These are phyloP conservation scores for Scaptomyza parva DNA, from an alignment of 2,888 invertebrate species.

Conservation along the genomic window DNA sequence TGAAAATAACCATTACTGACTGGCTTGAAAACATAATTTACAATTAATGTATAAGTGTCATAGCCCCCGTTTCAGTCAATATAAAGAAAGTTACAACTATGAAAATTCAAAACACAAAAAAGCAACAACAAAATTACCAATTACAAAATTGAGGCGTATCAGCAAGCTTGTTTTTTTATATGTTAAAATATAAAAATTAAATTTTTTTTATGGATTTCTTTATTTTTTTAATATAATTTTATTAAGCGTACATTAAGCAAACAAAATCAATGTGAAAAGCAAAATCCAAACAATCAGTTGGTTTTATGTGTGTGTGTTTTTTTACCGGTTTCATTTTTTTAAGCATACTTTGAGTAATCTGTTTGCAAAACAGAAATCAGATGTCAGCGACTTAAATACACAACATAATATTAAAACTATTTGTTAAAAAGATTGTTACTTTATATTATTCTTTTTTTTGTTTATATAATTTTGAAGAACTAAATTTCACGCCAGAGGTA, in stretches of 20 bases:
- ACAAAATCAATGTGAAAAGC: constrained; percentile 23
- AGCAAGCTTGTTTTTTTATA: constrained; percentile 67
- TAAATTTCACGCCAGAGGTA: constrained; percentile 21
- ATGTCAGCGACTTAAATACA: constrained; percentile 11
- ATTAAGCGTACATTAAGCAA: constrained; percentile 69
- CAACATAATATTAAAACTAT: constrained; percentile 15
- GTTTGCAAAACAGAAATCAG: constrained; percentile 28
- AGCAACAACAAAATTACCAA: constrained; percentile 23
- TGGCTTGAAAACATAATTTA: constrained; percentile 4
- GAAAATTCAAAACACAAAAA: constrained; percentile 20
- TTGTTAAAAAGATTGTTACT: constrained; percentile 20
- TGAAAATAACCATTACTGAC: constrained; percentile 6
- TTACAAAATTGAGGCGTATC: constrained; percentile 40
- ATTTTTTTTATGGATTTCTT: constrained; percentile 61
- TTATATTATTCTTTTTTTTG: constrained; percentile 32
- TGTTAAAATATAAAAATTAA: constrained; percentile 63
- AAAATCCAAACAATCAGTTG: constrained; percentile 23
- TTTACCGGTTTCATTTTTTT: constrained; percentile 15
- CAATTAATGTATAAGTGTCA: constrained; percentile 7
- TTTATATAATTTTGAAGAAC: constrained; percentile 6
- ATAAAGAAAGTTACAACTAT: constrained; percentile 26
- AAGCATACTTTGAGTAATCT: constrained; percentile 28
- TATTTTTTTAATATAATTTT: constrained; percentile 65
- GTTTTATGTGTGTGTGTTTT: constrained; percentile 37
- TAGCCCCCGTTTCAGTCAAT: constrained; percentile 19